These are phyloP conservation scores for Monopterus albus DNA, from an alignment of 2,113 vertebrate species.

Conservation along the genomic window DNA sequence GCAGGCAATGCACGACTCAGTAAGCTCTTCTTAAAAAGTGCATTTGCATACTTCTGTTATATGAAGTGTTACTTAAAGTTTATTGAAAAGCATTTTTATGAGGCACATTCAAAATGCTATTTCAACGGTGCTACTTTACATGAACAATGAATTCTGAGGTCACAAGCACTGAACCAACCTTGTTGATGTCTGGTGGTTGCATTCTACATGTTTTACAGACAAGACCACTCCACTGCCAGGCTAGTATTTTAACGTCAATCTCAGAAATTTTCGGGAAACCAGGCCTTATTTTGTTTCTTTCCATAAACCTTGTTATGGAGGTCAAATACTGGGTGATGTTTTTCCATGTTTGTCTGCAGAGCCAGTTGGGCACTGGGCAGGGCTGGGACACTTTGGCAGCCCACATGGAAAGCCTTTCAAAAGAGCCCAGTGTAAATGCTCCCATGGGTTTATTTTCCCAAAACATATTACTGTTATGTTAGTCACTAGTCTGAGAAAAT, in stretches of 20 bases:
- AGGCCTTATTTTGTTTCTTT: conserved; percentile 46
- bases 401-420: conserved; percentile 55
- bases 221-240: conserved; percentile 2
- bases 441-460: not conserved
- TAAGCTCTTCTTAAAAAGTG: not conserved
- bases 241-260: conserved; percentile 13
- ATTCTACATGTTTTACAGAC: conserved; percentile 31
- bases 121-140: not conserved
- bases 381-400: conserved; percentile 54
- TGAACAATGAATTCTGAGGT: conserved; percentile 13
- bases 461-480: conserved; percentile 33
- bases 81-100: not conserved
- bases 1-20: not conserved
- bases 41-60: not conserved
- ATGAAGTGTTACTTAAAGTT: not conserved
- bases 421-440: conserved; percentile 43
- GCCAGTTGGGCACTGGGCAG: conserved; percentile 27
- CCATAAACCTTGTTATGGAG: conserved; percentile 43
- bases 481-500: conserved; percentile 10
- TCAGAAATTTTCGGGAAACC: conserved; percentile 48
- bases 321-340: conserved; percentile 52
- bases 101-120: not conserved
- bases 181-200: not conserved
- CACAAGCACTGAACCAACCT: not conserved
- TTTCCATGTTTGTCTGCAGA: conserved; percentile 70